Base-by-base conservation (phyloP, 2,888 invertebrate species). In the Cotesia congregata region DNA sequence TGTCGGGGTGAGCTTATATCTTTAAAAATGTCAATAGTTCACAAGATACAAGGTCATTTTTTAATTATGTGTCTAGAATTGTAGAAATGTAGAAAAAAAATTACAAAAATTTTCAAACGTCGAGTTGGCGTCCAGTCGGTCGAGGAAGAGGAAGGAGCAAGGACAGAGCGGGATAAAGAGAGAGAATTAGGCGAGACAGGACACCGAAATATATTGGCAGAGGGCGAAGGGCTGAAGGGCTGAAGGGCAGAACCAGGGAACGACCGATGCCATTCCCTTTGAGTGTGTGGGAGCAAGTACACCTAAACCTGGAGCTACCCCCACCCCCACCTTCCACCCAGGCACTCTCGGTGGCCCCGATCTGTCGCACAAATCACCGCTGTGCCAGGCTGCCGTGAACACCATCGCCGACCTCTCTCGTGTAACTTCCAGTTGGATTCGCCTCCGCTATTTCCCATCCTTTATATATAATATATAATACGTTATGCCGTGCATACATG, bases 361-460 rank as follows among this genome's bases (percentile, higher is more conserved):
- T 87, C 85, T 85, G 87, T 85, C 86, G 83, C 87, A 87, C 87
- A 87, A 87, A 87, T 87, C 87, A 87, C 83, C 80, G 82, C 74
- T 72, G 39, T 75, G 80, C 80, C 79, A 80, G 78, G 78, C 81
- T 83, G 80, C 78, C 72, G 77, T 78, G 78, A 76, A 77, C 82
- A 78, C 74, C 72, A 72, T 75, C 77, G 75, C 75, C 79, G 65
- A 71, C 78, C 74, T 77, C 76, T 76, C 76, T 72, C 73, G 60
- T 79, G 72, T 77, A 69, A 67, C 61, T 69, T 76, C 20, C n/a
- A 50, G 50, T 50, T 50, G 50, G 50, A 50, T 50, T 30, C 69
- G n/a, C 60, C 30, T 59, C 38, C 64, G n/a, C 68, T 6, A n/a
- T 12, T 59, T 61, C 62, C 65, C 70, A 75, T 62, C 70, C 64